Evolutionary conservation across 2,113 vertebrate species (phyloP), one percentile per base, ranked within the genome.

Genomic region (Agapornis roseicollis): DNA sequence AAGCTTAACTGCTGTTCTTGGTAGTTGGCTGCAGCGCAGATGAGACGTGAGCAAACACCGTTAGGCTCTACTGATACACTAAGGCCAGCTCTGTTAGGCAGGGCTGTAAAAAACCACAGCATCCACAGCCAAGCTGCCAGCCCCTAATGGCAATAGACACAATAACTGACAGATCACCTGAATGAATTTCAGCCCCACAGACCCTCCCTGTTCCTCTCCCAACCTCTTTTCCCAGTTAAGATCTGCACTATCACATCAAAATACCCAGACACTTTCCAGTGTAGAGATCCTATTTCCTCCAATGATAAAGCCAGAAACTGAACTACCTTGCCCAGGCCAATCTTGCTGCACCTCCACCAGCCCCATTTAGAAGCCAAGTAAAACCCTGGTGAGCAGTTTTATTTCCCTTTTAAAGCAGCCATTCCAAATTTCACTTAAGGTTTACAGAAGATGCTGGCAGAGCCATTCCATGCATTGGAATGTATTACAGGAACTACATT

Each of bases 111-210:
- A n/a, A 55, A 10, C 17, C 15, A 33, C 46, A 82, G 35, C 5
- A 22, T 4, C 68, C 39, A 23, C n/a, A 11, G 12, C 42, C 63
- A n/a, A 65, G 44, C 25, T 25, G 13, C 61, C 73, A 55, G 55
- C 15, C 23, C 64, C 53, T 42, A 22, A 2, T 1, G 77, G 39
- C 50, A 39, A 10, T 0, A 70, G 41, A n/a, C 16, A 4, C 0
- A 17, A 33, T 8, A 80, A 22, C n/a, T 2, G 1, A 37, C 1
- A 44, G 27, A 28, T 27, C 39, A 31, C 3, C 7, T 20, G 39
- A 19, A 29, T 6, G 3, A 13, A 31, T 29, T 63, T 27, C 88
- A 63, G 35, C 60, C 33, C 41, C 47, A 17, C 13, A 4, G 37
- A 33, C 15, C 17, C 20, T 50, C 35, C 46, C 29, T 33, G 1